Conservation (phyloP, 1,140 invertebrate genomes). For the Drosophila bifasciata region DNA sequence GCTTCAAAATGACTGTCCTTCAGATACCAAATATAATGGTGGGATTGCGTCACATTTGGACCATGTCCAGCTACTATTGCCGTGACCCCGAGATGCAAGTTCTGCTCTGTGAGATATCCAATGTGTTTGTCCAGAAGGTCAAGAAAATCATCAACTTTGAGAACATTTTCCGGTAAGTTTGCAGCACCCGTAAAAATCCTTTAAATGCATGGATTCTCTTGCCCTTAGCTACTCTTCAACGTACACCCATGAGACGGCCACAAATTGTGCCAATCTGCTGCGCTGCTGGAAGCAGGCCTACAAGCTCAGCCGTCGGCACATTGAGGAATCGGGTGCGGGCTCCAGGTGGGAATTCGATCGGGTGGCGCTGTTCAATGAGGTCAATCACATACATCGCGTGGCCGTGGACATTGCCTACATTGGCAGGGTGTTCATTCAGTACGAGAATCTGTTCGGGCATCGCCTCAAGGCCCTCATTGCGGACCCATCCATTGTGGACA, state of each 20-base stretch:
- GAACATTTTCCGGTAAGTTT: slow-evolving; percentile 89
- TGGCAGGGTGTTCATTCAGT: slow-evolving; percentile 91
- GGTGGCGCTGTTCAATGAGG: slow-evolving; percentile 90
- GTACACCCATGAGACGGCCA: slow-evolving; percentile 85
- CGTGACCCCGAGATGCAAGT: slow-evolving; percentile 90
- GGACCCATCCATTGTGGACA: slow-evolving; percentile 93
- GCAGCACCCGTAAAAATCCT: neutral
- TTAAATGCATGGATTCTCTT: neutral
- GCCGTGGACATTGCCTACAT: slow-evolving; percentile 91
- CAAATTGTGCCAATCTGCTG: slow-evolving; percentile 88
- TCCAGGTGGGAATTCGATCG: slow-evolving; percentile 96
- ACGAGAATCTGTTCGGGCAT: slow-evolving; percentile 94
- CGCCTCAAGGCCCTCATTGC: slow-evolving; percentile 93
- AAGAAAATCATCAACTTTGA: slow-evolving; percentile 89
- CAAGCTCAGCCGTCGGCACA: slow-evolving; percentile 89
- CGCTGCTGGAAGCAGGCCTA: slow-evolving; percentile 91
- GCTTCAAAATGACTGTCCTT: slow-evolving; percentile 89
- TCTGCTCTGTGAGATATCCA: slow-evolving; percentile 91
- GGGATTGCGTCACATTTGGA: slow-evolving; percentile 93
- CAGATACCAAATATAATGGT: slow-evolving; percentile 91
- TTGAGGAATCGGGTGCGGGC: slow-evolving; percentile 92
- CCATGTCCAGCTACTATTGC: slow-evolving; percentile 90
- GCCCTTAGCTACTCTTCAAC: slow-evolving; percentile 85
- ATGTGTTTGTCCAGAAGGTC: slow-evolving; percentile 91
- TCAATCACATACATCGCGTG: slow-evolving; percentile 93